Conservation (phyloP, 2,888 invertebrate genomes). For the Orthonevra nobilis region DNA sequence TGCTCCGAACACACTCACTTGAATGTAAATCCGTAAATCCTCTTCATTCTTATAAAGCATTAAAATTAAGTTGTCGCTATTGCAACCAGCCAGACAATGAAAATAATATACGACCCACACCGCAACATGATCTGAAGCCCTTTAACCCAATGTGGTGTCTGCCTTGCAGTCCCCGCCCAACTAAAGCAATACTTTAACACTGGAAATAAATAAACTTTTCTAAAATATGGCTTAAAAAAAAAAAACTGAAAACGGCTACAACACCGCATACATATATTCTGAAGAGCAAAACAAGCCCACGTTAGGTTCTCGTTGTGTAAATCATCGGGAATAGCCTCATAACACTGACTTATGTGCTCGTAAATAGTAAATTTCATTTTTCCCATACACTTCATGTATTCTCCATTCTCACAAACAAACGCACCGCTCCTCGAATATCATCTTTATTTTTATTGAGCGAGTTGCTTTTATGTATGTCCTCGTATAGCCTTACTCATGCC, state of each 20-base stretch:
- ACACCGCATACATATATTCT: conserved; percentile 9
- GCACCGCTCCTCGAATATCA: conserved; percentile 9
- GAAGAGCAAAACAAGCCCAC: background rate
- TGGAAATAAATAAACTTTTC: conserved; percentile 37
- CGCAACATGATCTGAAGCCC: conserved; percentile 20
- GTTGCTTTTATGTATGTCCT: background rate
- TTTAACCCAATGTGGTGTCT: background rate
- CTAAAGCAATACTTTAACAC: conserved; percentile 1
- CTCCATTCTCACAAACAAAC: conserved; percentile 26
- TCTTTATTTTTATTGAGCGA: conserved; percentile 16
- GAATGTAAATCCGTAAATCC: background rate
- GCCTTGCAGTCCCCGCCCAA: background rate
- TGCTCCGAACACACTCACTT: background rate
- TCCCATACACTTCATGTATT: conserved; percentile 36
- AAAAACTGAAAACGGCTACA: conserved; percentile 7
- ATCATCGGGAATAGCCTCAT: conserved; percentile 61
- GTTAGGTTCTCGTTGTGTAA: conserved; percentile 37
- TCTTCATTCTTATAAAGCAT: background rate
- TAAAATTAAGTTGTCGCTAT: conserved; percentile 42
- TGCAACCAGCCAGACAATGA: conserved; percentile 27
- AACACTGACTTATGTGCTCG: conserved; percentile 59
- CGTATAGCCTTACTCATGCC: background rate
- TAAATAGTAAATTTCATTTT: conserved; percentile 58
- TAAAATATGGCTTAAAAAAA: conserved; percentile 29
- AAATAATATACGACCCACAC: conserved; percentile 31